phyloP scores from a whole-genome alignment of 2,113 vertebrate genomes.

The Sander lucioperca region DNA sequence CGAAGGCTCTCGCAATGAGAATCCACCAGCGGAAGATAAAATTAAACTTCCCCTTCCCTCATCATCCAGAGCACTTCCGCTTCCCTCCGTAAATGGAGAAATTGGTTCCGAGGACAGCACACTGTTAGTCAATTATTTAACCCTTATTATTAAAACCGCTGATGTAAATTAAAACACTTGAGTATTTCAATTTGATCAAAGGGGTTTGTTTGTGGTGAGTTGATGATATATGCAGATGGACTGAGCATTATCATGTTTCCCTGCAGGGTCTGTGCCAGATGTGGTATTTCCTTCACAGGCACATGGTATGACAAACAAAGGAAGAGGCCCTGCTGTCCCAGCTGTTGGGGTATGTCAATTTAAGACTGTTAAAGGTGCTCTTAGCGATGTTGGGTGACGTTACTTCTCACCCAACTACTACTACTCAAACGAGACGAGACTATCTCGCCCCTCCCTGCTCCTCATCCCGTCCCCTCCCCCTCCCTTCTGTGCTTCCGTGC shows the following conservation, averaged over 20 bases:
- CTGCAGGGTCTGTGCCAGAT: conserved; percentile 78
- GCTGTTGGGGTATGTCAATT: conserved; percentile 77
- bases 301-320: conserved; percentile 76
- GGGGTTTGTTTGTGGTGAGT: neutral
- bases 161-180: neutral
- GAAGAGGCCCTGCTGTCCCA: conserved; percentile 77
- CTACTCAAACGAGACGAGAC: no score
- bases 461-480: no score
- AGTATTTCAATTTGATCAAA: neutral
- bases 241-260: conserved; percentile 9
- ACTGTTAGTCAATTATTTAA: conserved; percentile 62
- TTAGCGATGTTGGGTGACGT: no score
- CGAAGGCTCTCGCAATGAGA: neutral
- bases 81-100: conserved; percentile 74
- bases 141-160: neutral
- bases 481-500: no score
- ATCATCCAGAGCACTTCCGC: conserved; percentile 34
- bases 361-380: no score
- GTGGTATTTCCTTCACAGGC: conserved; percentile 75
- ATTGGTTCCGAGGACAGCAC: conserved; percentile 63
- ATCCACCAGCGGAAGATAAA: conserved; percentile 16
- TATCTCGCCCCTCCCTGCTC: no score
- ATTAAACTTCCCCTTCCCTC: conserved; percentile 62
- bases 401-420: no score
- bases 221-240: neutral